A percentile compares a stretch with the other conserved stretches of the same genome.
These are phyloP conservation scores for Zootermopsis nevadensis DNA, from an alignment of 2,888 invertebrate genomes.

Conservation along the genomic window DNA sequence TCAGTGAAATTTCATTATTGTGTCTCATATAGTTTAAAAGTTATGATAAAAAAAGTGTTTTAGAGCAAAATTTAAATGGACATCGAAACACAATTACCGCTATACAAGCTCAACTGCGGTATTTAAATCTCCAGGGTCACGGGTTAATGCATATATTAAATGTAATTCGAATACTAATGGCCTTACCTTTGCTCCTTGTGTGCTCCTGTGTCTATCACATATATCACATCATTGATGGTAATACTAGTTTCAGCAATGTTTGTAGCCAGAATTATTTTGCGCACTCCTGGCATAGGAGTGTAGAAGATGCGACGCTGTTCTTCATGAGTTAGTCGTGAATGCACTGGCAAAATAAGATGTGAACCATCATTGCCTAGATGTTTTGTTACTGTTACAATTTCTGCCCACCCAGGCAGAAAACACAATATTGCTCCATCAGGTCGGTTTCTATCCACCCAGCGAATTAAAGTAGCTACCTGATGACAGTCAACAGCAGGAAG, in stretches of 20 bases:
- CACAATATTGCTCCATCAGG: slow-evolving; percentile 75
- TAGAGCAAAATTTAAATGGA: no score
- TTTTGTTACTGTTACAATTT: slow-evolving; percentile 69
- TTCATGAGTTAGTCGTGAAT: slow-evolving; percentile 70
- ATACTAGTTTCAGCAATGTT: slow-evolving; percentile 80
- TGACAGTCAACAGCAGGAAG: slow-evolving; percentile 49
- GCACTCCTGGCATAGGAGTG: slow-evolving; percentile 64
- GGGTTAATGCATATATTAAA: no score
- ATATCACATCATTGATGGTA: slow-evolving; percentile 77
- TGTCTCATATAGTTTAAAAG: no score
- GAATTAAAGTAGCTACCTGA: slow-evolving; percentile 66
- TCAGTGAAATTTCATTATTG: no score
- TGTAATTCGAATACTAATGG: no score
- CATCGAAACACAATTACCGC: no score
- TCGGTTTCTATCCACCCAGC: slow-evolving; percentile 69
- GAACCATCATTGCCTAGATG: slow-evolving; percentile 62
- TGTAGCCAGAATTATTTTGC: slow-evolving; percentile 78
- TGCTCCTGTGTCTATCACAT: slow-evolving; percentile 75
- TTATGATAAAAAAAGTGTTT: no score
- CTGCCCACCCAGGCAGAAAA: slow-evolving; percentile 82
- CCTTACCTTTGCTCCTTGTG: slow-evolving; percentile 67
- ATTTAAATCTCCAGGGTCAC: no score
- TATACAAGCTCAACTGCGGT: no score
- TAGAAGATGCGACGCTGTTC: slow-evolving; percentile 72
- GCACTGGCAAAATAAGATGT: slow-evolving; percentile 65